Base-by-base conservation (phyloP, 2,113 vertebrate species). In the Pollachius pollachius region DNA sequence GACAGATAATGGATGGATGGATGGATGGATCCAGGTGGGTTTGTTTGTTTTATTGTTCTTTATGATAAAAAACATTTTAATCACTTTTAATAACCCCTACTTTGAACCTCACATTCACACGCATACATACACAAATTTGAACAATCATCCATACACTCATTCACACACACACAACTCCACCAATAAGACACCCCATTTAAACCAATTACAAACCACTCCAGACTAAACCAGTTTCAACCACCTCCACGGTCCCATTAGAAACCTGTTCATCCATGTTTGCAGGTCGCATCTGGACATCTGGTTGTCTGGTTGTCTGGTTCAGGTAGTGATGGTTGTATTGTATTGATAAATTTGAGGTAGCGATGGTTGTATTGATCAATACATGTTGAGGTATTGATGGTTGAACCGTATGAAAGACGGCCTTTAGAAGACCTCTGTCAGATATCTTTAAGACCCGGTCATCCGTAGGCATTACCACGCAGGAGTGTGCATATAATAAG, bases 1-100 rank as follows among this genome's bases (percentile, higher is more conserved):
- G n/a, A 19, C 1, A 19, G n/a, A 60, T 60, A 12, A 11, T 15
- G 12, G 13, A 56, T 56, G 17, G 15, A 56, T 56, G 17, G 15
- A 56, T 54, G 16, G 54, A 57, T 57, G n/a, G 54, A 57, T 57
- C 54, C 15, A 5, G 90, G 91, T 88, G 72, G 76, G 79, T 64
- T 85, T 83, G 69, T 79, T 88, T 76, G 89, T 85, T 61, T 57
- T 57, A n/a, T n/a, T 57, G 54, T n/a, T 57, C 15, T n/a, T 1
- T 16, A 2, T 13, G 2, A 17, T n/a, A 57, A n/a, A 15, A n/a
- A 57, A 16, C 54, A 4, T 5, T n/a, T 54, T 16, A 54, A 54
- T 54, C 3, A 54, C 52, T 54, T 13, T 16, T 3, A 54, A 54
- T 54, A 54, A 54, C 52, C 52, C 6, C 13, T 54, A 54, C 30